These are phyloP conservation scores for Pungitius pungitius DNA, from an alignment of 2,113 vertebrate genomes.

Conservation along the genomic window DNA sequence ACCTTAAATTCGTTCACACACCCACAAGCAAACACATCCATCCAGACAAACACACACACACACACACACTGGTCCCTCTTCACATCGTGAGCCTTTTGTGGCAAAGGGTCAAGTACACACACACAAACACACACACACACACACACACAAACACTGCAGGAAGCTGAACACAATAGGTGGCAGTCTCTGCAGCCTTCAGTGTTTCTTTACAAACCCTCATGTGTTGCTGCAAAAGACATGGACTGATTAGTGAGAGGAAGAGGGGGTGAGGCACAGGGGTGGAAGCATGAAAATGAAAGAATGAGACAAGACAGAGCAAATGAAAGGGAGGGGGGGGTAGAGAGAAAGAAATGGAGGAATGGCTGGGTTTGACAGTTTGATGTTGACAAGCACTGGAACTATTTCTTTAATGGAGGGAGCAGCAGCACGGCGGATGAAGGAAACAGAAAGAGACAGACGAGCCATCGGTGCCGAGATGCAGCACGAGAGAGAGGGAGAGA, in stretches of 20 bases:
- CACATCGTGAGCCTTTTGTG: constrained; percentile 13
- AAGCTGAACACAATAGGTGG: constrained; percentile 69
- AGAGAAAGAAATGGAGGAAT: constrained; percentile 17
- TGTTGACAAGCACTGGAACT: constrained; percentile 56
- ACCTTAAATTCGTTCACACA: constrained; percentile 64
- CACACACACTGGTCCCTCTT: constrained; percentile 44
- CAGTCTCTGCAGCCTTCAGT: constrained; percentile 64
- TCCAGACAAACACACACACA: constrained; percentile 5
- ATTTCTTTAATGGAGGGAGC: constrained; percentile 59
- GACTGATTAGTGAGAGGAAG: constrained; percentile 54
- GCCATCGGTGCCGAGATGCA: constrained; percentile 24
- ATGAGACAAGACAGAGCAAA: constrained; percentile 49
- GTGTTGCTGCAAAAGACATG: constrained; percentile 66
- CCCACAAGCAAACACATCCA: constrained; percentile 18
- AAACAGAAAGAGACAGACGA: constrained; percentile 9
- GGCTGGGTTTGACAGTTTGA: constrained; percentile 61
- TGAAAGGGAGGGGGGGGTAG: constrained; percentile 1
- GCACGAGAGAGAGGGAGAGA: not conserved
- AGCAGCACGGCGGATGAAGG: constrained; percentile 25
- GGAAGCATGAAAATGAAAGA: constrained; percentile 44
- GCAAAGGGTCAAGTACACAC: constrained; percentile 14
- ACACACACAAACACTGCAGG: constrained; percentile 60
- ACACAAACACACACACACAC: constrained; percentile 29
- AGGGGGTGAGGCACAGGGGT: constrained; percentile 24
- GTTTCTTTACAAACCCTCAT: constrained; percentile 68